A percentile compares a stretch with the other conserved stretches of the same genome.
Evolutionary conservation across 2,113 vertebrate genomes (phyloP).

Genomic region (Cololabis saira): DNA sequence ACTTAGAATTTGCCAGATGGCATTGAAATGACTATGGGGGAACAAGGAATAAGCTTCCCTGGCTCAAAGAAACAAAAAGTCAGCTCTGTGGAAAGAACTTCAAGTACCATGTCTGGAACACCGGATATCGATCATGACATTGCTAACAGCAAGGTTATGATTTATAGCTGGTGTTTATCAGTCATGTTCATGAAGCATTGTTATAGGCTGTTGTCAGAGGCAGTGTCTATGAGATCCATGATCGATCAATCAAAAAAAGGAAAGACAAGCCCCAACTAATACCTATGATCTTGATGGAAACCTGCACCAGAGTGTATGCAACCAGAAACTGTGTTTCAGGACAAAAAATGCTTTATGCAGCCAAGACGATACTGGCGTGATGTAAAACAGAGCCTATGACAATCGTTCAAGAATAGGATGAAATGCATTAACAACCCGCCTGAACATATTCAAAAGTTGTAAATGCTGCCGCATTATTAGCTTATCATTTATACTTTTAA

Average conservation of each 20-base stretch:
- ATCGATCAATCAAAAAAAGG: not conserved
- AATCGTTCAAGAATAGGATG: not conserved
- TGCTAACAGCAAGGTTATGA: not conserved
- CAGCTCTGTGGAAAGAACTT: not conserved
- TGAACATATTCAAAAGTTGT: not conserved
- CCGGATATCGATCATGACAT: not conserved
- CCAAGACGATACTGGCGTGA: not conserved
- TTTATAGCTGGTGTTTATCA: not conserved
- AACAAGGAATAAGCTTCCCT: conserved; percentile 1
- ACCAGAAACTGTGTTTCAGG: not conserved
- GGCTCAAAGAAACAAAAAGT: not conserved
- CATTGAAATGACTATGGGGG: not conserved
- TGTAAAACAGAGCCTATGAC: not conserved
- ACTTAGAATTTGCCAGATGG: conserved; percentile 9
- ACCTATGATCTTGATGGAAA: not conserved
- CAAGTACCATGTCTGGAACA: not conserved
- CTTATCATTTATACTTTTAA: not conserved
- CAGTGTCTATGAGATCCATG: too few relatives aligned
- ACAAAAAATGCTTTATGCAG: not conserved
- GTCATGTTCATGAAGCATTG: not conserved
- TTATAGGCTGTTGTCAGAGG: too few relatives aligned
- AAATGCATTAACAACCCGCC: not conserved
- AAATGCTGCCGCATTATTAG: not conserved
- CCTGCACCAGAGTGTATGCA: not conserved
- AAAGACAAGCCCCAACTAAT: too few relatives aligned